A percentile compares a stretch with the other conserved stretches of the same genome.
These are phyloP conservation scores for Boloria euphrosyne DNA, from an alignment of 2,888 invertebrate genomes.

Conservation along the genomic window DNA sequence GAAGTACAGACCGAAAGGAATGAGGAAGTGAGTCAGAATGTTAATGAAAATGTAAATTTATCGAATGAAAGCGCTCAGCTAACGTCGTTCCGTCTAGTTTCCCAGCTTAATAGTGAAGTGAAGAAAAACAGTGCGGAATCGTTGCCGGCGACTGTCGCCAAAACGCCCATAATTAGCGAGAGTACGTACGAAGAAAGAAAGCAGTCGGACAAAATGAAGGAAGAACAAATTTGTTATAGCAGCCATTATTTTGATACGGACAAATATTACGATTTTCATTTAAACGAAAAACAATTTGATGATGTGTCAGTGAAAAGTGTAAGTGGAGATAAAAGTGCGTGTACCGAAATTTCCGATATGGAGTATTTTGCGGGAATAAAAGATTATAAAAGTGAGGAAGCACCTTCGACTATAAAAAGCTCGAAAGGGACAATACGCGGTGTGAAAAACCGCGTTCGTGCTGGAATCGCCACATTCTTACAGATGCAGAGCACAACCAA, in stretches of 20 bases:
- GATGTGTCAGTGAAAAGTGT: conserved; percentile 71
- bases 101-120: conserved; percentile 72
- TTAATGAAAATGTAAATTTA: conserved; percentile 74
- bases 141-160: conserved; percentile 45
- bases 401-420: conserved; percentile 92
- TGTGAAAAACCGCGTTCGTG: conserved; percentile 95
- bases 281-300: conserved; percentile 87
- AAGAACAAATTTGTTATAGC: conserved; percentile 72
- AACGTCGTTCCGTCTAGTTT: conserved; percentile 79
- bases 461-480: conserved; percentile 97
- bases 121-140: conserved; percentile 53
- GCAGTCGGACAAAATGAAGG: conserved; percentile 75
- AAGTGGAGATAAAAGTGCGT: conserved; percentile 70
- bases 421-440: conserved; percentile 96
- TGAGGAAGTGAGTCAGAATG: conserved; percentile 70
- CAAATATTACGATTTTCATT: conserved; percentile 91
- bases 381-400: conserved; percentile 85
- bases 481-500: conserved; percentile 91
- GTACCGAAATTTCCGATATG: conserved; percentile 76
- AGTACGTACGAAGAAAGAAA: conserved; percentile 86
- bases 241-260: conserved; percentile 87
- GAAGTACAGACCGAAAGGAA: conserved; percentile 58
- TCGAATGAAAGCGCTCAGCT: conserved; percentile 77
- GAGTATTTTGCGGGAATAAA: conserved; percentile 91
- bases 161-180: conserved; percentile 82